Conservation (phyloP, 2,113 vertebrate genomes). For the Picathartes gymnocephalus region DNA sequence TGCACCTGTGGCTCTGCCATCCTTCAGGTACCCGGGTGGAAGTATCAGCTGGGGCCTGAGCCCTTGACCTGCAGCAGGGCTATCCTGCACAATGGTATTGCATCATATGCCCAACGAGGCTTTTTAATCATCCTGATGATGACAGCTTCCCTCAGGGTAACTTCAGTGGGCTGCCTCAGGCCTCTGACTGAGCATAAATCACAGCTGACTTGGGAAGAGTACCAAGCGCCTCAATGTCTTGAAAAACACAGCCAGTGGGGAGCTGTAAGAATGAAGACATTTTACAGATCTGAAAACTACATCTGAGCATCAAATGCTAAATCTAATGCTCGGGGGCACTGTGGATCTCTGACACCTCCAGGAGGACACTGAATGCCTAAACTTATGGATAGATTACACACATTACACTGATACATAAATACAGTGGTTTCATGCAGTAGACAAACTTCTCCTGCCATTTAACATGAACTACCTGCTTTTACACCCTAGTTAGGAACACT, state of each 20-base stretch:
- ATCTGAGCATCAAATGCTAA: background rate
- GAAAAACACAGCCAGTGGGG: background rate
- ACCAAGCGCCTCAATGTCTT: background rate
- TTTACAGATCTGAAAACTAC: background rate
- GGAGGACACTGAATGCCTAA: background rate
- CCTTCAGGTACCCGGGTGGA: background rate
- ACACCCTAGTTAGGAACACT: background rate
- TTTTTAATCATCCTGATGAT: background rate
- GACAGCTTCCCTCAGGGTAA: background rate
- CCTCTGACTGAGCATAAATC: background rate
- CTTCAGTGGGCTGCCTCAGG: background rate
- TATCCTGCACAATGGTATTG: background rate
- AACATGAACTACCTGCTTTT: background rate
- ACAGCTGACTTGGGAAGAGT: background rate
- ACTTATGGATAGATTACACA: background rate
- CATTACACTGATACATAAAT: background rate
- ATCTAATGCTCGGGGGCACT: background rate
- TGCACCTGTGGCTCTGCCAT: background rate
- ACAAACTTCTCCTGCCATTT: background rate
- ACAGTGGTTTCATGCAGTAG: background rate
- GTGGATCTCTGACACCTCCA: background rate
- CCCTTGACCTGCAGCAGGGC: background rate
- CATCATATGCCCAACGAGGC: background rate
- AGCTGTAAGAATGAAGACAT: background rate
- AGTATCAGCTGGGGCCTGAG: fast-evolving